Conservation (phyloP, 2,888 invertebrate species). For the Eupithecia insigniata region DNA sequence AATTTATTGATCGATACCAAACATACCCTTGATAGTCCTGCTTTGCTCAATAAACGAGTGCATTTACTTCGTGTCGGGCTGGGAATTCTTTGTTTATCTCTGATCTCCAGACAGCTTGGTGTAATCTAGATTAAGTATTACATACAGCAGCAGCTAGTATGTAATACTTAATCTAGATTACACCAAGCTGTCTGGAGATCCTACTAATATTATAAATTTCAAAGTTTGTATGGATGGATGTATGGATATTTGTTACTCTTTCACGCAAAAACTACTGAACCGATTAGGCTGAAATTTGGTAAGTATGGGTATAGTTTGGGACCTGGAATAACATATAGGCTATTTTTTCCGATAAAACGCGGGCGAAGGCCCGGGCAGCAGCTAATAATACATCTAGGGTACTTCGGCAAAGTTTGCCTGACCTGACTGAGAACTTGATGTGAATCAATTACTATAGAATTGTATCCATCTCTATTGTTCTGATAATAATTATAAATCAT, state of each 20-base stretch:
- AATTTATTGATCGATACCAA: not conserved
- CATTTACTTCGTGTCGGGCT: not conserved
- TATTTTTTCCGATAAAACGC: no score
- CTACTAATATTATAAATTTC: no score
- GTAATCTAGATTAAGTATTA: not conserved
- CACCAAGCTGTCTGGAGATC: not conserved
- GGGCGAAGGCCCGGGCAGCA: no score
- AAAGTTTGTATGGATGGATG: no score
- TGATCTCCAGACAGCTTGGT: not conserved
- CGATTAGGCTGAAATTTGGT: no score
- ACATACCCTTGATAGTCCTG: not conserved
- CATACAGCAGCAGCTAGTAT: no score
- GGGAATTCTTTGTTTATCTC: not conserved
- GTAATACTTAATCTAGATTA: conserved; percentile 1
- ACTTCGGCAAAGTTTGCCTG: not conserved
- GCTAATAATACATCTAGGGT: no score
- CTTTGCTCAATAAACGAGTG: not conserved
- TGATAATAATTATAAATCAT: conserved; percentile 17
- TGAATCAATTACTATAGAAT: conserved; percentile 3
- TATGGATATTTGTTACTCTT: no score
- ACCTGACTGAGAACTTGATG: not conserved
- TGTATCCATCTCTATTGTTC: conserved; percentile 10
- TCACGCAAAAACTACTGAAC: no score
- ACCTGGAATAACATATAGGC: no score
- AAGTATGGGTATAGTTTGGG: no score